Conservation (phyloP, 2,797 vertebrate species). For the Lagocephalus sceleratus region DNA sequence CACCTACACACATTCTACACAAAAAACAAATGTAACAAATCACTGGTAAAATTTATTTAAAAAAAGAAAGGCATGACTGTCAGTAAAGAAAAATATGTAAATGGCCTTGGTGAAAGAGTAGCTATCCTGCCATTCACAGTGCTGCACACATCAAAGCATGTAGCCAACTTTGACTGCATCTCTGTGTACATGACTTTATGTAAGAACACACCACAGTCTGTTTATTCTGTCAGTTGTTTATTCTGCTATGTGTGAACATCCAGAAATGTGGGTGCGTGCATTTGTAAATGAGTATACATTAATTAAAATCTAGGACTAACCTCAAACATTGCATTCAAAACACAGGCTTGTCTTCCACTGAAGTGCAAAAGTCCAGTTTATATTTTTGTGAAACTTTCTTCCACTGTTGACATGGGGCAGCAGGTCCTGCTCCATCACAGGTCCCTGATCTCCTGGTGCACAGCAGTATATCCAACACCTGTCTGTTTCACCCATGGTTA, state of each 20-base stretch:
- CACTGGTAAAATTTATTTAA: not conserved
- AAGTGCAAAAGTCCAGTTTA: too few relatives aligned
- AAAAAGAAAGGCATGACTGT: slow-evolving; percentile 4
- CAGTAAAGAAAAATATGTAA: slow-evolving; percentile 76
- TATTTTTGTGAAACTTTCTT: too few relatives aligned
- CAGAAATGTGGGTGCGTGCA: slow-evolving; percentile 17
- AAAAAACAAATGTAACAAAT: not conserved
- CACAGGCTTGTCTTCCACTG: too few relatives aligned
- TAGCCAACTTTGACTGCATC: slow-evolving; percentile 26
- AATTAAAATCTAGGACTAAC: too few relatives aligned
- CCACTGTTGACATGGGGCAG: too few relatives aligned
- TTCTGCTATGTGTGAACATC: slow-evolving; percentile 9
- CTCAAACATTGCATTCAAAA: too few relatives aligned
- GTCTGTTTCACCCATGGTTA: too few relatives aligned
- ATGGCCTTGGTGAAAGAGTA: slow-evolving; percentile 71
- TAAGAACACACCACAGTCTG: too few relatives aligned
- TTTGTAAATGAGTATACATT: slow-evolving; percentile 19
- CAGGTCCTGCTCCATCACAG: too few relatives aligned
- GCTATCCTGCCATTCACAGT: slow-evolving; percentile 76
- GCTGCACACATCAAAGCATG: slow-evolving; percentile 62
- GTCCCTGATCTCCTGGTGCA: too few relatives aligned
- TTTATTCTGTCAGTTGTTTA: slow-evolving; percentile 20
- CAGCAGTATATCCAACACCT: too few relatives aligned
- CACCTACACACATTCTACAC: slow-evolving; percentile 22
- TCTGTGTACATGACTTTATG: slow-evolving; percentile 13